Evolutionary conservation across 2,113 vertebrate species (phyloP), one percentile per base, ranked within the genome.

Genomic region (Perccottus glenii): DNA sequence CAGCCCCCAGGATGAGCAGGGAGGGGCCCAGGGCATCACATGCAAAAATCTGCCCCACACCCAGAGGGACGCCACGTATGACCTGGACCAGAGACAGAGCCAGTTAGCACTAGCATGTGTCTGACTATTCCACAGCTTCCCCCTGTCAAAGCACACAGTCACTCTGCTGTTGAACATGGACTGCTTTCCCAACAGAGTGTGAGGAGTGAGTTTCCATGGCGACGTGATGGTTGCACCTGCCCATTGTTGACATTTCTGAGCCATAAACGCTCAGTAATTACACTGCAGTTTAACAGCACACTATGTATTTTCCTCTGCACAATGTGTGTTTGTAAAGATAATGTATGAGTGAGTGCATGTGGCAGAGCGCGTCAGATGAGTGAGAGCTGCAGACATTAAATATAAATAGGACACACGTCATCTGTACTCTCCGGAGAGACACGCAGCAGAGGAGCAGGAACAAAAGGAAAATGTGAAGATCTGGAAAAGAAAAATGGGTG

Each of bases 31-130:
- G 46, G 4, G 62, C 70, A 32, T 38, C 83, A 67, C 92, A 93
- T 46, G 88, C 87, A 14, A 77, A 94, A 63, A 94, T 90, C 84
- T 93, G 92, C 46, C 93, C 92, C 61, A 93, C 90, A 0, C 92
- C 91, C 11, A 92, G 72, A 53, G 84, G 69, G 69, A 92, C 82
- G 47, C 91, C 91, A 73, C 46, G 81, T 4, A 91, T 49, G 12
- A 93, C 81, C 93, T 93, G 70, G 52, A 46, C 3, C 45, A 64
- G 36, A 65, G 53, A 27, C 15, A 33, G 10, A 15, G 61, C 8
- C 2, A 19, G 6, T 1, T 35, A 1, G 45, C 9, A 12, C 12
- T 43, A n/a, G 38, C 35, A 27, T 66, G 49, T 8, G 4, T 11
- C 4, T 43, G 10, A 11, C 10, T 43, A 43, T 43, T 43, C 2